phyloP scores from a whole-genome alignment of 2,888 invertebrate species.

The Acanthococcus lagerstroemiae region DNA sequence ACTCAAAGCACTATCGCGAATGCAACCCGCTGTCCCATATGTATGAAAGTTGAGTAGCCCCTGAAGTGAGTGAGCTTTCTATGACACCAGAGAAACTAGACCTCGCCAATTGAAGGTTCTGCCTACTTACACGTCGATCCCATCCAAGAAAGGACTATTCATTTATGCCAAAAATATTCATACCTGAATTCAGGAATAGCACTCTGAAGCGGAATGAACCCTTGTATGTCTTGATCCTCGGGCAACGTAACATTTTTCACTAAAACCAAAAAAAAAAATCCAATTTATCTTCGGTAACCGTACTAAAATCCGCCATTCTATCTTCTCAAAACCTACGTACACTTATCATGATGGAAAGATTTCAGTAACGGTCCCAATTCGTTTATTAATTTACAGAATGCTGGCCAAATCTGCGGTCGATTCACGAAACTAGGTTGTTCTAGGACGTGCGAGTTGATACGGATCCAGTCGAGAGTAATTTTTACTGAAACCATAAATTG shows the following conservation, averaged over 20 bases:
- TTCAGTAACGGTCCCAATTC: constrained; percentile 48
- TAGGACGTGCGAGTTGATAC: constrained; percentile 47
- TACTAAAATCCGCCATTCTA: too few relatives aligned
- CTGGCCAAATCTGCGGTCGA: constrained; percentile 65
- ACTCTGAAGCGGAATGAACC: constrained; percentile 61
- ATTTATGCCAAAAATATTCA: too few relatives aligned
- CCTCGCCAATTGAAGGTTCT: too few relatives aligned
- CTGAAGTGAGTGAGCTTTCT: too few relatives aligned
- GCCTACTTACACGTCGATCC: too few relatives aligned
- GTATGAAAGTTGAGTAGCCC: too few relatives aligned
- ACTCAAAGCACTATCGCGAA: too few relatives aligned
- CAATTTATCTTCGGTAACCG: too few relatives aligned
- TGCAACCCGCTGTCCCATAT: too few relatives aligned
- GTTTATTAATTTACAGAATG: constrained; percentile 64
- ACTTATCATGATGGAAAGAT: constrained; percentile 47
- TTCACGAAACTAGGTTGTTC: constrained; percentile 47
- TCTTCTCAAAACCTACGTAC: constrained; percentile 43
- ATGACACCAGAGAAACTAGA: too few relatives aligned
- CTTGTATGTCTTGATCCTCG: constrained; percentile 69
- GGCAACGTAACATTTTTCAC: constrained; percentile 58
- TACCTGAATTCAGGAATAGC: constrained; percentile 48
- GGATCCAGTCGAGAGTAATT: constrained; percentile 63
- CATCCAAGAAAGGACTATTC: too few relatives aligned
- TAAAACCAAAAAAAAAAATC: constrained; percentile 41
- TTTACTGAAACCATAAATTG: constrained; percentile 48